phyloP scores from a whole-genome alignment of 2,888 invertebrate species.

The Onthophagus sagittarius region DNA sequence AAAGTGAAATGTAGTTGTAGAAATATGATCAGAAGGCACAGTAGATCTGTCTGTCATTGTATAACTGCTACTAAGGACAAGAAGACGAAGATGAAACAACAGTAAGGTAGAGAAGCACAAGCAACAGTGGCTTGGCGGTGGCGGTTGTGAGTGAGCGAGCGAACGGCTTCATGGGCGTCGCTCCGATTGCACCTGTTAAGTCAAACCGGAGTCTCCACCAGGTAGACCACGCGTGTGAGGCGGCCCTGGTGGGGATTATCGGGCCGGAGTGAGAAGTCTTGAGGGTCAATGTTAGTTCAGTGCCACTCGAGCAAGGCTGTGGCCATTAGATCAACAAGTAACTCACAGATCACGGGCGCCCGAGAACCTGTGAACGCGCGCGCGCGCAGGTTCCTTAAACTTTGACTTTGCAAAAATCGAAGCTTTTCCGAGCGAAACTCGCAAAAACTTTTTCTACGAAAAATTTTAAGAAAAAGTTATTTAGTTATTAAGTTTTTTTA shows the following conservation, averaged over 20 bases:
- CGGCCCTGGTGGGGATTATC: slow-evolving; percentile 42
- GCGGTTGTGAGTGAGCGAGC: slow-evolving; percentile 10
- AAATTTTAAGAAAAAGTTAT: background rate
- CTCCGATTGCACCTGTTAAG: slow-evolving; percentile 28
- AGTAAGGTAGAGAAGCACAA: background rate
- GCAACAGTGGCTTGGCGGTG: background rate
- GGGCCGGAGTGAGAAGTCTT: slow-evolving; percentile 41
- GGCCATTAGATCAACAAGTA: slow-evolving; percentile 43
- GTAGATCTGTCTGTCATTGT: no score
- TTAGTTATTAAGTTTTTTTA: background rate
- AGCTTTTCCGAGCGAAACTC: background rate
- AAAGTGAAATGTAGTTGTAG: no score
- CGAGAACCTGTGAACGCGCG: slow-evolving; percentile 29
- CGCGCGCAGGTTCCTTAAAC: slow-evolving; percentile 26
- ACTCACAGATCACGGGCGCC: slow-evolving; percentile 14
- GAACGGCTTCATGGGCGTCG: slow-evolving; percentile 23
- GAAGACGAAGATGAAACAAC: background rate
- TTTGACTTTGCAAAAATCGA: background rate
- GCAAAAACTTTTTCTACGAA: background rate
- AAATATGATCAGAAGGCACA: no score
- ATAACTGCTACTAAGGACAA: no score
- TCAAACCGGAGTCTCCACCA: slow-evolving; percentile 35
- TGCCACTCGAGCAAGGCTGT: slow-evolving; percentile 50
- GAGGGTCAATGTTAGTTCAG: slow-evolving; percentile 52
- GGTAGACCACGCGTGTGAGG: slow-evolving; percentile 40